A percentile compares a stretch with the other conserved stretches of the same genome.
These are phyloP conservation scores for Azorinus chamasolen DNA, from an alignment of 2,888 invertebrate genomes.

Conservation along the genomic window DNA sequence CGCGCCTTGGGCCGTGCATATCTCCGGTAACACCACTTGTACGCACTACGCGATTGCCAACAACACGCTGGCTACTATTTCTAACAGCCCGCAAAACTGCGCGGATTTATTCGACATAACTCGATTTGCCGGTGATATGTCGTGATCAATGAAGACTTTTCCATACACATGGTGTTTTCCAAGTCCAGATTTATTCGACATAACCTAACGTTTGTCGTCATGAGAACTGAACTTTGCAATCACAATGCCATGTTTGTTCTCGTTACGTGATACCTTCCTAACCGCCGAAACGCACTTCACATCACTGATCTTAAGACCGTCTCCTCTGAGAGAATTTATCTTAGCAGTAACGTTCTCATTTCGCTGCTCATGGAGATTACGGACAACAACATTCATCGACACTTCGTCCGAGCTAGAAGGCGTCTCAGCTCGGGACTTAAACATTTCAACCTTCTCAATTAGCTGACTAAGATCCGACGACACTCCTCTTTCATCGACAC, in stretches of 20 bases:
- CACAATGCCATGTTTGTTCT: not conserved
- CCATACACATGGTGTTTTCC: not conserved
- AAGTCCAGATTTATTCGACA: not conserved
- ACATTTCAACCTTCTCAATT: not conserved
- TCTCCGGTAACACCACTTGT: not conserved
- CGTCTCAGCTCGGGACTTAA: constrained; percentile 5
- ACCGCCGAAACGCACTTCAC: not conserved
- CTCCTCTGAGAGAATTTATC: not conserved
- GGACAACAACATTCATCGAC: not conserved
- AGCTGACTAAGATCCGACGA: constrained; percentile 1
- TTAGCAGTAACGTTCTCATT: constrained; percentile 5
- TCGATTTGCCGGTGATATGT: not conserved
- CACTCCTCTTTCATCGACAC: constrained; percentile 3
- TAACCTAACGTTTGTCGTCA: constrained; percentile 1
- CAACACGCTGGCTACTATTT: not conserved
- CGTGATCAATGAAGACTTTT: not conserved
- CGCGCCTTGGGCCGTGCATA: too few species aligned
- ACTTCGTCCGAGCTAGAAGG: not conserved
- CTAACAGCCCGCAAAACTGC: constrained; percentile 2
- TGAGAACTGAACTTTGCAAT: not conserved
- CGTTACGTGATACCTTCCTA: not conserved
- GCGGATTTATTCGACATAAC: constrained; percentile 1
- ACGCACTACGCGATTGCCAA: not conserved
- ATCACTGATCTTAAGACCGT: constrained; percentile 2
- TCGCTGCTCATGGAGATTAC: not conserved